Base-by-base conservation (phyloP, 1,140 invertebrate species). In the Hylaeus anthracinus region DNA sequence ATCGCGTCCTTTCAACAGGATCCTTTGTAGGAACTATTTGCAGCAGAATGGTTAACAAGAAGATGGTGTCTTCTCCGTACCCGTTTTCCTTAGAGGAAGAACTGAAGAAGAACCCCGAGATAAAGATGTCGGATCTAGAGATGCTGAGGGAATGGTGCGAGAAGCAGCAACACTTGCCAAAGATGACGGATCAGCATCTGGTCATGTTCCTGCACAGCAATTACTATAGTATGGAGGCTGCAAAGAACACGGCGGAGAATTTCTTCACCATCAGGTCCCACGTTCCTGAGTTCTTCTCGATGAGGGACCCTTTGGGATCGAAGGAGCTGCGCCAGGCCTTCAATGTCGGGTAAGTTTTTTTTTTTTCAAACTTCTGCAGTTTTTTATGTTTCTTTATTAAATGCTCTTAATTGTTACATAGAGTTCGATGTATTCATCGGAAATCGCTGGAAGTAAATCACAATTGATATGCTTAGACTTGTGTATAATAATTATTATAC, bases 81-180 rank as follows among this genome's bases (percentile, higher is more conserved):
- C 58, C 56, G 3, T 66, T 74, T 2, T 70, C 90, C 1, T 75
- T 95, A 15, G 93, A 95, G 60, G 91, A 94, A 63, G 94, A 95
- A 85, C 94, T 95, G 74, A 90, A 89, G 45, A 94, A 94, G 76
- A 94, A 95, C 85, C 92, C 94, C 4, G 91, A 94, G 48, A 91
- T 96, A 55, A 92, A 93, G 14, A 87, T 92, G 3, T 91, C 94
- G 6, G 95, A 95, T 84, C 90, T 96, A 1, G 81, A 90, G 53
- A 93, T 93, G 58, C 83, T 96, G 14, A 88, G 91, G n/a, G 94
- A 95, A 9, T 96, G 96, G 96, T 88, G 94, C n/a, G 90, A 92
- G n/a, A 94, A 94, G 55, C 95, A 96, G 81, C 94, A 94, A 0
- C 95, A 96, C 86, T 88, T 96, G 58, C 95, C 95, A 0, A 88